Percentiles rank a stretch among this genome's conserved stretches.
Conservation (phyloP, 1,140 invertebrate genomes). For the Globodera ellingtonae region DNA sequence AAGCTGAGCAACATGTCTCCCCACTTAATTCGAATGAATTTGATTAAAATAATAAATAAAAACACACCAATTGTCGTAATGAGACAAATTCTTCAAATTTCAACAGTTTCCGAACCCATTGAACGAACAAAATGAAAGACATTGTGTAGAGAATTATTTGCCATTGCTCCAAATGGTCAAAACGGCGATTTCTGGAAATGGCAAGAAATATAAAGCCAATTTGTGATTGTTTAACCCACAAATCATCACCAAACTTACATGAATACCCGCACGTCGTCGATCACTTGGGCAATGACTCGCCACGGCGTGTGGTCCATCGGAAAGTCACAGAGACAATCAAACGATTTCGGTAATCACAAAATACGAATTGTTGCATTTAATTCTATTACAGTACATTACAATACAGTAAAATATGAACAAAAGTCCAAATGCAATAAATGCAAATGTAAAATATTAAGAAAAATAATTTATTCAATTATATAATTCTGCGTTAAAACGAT, state of each 20-base stretch:
- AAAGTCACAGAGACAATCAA: not conserved
- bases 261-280: conserved; percentile 43
- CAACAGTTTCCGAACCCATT: conserved; percentile 50
- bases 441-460: not conserved
- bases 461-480: conserved; percentile 23
- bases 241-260: conserved; percentile 16
- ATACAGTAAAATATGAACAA: not conserved
- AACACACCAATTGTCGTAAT: conserved; percentile 34
- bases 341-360: not conserved
- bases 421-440: not conserved
- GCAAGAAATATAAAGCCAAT: too few species aligned
- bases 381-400: too few species aligned
- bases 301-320: conserved; percentile 44
- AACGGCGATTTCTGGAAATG: conserved; percentile 35
- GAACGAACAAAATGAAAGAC: conserved; percentile 46
- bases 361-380: too few species aligned
- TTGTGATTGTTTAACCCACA: too few species aligned
- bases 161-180: conserved; percentile 57
- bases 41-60: conserved; percentile 31
- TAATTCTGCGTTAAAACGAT: conserved; percentile 22
- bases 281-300: conserved; percentile 41
- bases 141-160: conserved; percentile 51
- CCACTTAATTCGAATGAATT: conserved; percentile 30
- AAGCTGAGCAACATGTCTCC: conserved; percentile 36
- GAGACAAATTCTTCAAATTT: conserved; percentile 50